These are phyloP conservation scores for Gasterosteus nipponicus DNA, from an alignment of 2,113 vertebrate species.

Conservation along the genomic window DNA sequence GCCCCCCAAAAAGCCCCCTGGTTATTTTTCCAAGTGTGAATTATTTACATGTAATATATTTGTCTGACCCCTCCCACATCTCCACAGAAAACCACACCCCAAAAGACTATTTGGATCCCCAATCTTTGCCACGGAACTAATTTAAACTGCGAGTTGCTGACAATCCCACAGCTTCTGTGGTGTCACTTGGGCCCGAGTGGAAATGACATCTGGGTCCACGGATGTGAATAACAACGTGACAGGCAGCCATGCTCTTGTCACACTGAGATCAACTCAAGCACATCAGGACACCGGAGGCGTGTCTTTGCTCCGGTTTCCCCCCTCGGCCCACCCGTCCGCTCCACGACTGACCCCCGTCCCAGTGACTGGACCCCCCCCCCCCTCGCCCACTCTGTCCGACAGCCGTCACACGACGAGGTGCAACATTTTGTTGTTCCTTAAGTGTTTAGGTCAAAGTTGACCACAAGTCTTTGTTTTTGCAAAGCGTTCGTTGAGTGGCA, in stretches of 20 bases:
- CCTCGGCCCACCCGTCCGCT: constrained; percentile 3
- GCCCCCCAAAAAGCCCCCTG: background rate
- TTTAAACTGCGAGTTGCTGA: constrained; percentile 35
- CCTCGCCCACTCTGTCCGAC: constrained; percentile 30
- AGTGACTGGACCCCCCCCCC: constrained; percentile 37
- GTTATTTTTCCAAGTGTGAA: background rate
- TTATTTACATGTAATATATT: background rate
- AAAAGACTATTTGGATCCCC: background rate
- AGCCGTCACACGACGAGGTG: background rate
- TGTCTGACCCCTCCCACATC: background rate
- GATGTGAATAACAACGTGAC: constrained; percentile 70
- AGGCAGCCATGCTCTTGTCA: constrained; percentile 68
- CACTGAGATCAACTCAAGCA: constrained; percentile 48
- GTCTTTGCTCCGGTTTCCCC: constrained; percentile 39
- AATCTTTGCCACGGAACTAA: constrained; percentile 1
- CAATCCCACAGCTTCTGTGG: constrained; percentile 38
- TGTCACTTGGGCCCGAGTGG: constrained; percentile 20
- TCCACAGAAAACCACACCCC: background rate
- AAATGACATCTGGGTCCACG: constrained; percentile 51
- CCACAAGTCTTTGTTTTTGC: background rate
- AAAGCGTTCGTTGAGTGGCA: background rate
- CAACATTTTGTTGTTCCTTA: background rate
- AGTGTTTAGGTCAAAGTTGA: background rate
- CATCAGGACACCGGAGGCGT: constrained; percentile 50
- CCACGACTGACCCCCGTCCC: constrained; percentile 23